Percentiles rank a stretch among this genome's conserved stretches.
These are phyloP conservation scores for Thereva nobilitata DNA, from an alignment of 2,888 invertebrate species.

Conservation along the genomic window DNA sequence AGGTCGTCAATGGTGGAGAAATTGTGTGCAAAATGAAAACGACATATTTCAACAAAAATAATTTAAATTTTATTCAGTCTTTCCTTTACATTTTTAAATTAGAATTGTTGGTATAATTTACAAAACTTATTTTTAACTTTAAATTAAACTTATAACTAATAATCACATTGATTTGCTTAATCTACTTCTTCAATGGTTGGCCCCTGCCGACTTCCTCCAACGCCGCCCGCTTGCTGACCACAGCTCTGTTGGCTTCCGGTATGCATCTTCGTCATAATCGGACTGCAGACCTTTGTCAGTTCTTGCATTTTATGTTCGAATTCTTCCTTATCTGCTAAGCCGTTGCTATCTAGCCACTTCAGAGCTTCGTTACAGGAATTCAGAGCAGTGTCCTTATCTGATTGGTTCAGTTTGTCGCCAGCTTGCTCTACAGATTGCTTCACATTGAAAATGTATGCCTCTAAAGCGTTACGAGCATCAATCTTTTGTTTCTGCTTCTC, in stretches of 20 bases:
- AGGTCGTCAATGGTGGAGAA: no score
- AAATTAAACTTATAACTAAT: background rate
- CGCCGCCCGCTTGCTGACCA: conserved; percentile 65
- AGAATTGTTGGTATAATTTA: no score
- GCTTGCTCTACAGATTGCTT: conserved; percentile 71
- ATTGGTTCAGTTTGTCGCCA: conserved; percentile 65
- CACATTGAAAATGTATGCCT: conserved; percentile 69
- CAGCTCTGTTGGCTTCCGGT: conserved; percentile 38
- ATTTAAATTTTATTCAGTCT: no score
- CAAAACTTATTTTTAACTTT: no score
- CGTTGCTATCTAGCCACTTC: conserved; percentile 76
- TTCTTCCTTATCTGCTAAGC: conserved; percentile 75
- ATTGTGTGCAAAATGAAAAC: no score
- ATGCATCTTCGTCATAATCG: conserved; percentile 60
- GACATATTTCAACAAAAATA: no score
- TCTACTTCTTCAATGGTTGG: conserved; percentile 51
- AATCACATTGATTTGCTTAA: conserved; percentile 40
- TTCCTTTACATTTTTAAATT: no score
- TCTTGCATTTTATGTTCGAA: conserved; percentile 62
- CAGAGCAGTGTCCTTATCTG: conserved; percentile 70
- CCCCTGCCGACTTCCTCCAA: conserved; percentile 60
- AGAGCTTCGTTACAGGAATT: conserved; percentile 68
- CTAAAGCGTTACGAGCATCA: conserved; percentile 70
- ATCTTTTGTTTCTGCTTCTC: conserved; percentile 71
- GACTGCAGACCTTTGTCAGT: conserved; percentile 55